Evolutionary conservation across 2,797 vertebrate species (phyloP).

Genomic region (Mus spretus): DNA sequence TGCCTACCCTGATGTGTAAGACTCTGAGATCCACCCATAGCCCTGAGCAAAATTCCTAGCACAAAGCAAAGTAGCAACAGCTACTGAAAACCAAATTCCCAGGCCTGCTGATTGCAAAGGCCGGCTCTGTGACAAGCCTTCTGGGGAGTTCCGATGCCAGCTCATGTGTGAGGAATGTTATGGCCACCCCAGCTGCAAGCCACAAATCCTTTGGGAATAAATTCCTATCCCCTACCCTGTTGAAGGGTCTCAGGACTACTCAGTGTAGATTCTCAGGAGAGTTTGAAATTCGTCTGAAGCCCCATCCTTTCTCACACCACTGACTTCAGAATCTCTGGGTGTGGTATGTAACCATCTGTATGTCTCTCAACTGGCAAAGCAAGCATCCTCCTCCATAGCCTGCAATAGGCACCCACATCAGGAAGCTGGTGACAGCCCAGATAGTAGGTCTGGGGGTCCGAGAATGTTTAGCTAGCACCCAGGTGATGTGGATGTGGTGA

Average conservation of each 20-base stretch:
- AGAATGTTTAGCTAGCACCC: neutral
- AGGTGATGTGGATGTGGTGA: neutral
- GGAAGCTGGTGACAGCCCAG: neutral
- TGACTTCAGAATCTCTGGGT: neutral
- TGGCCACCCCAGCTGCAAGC: neutral
- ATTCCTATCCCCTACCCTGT: neutral
- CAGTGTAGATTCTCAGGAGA: neutral
- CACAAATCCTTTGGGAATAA: neutral
- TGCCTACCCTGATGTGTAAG: neutral
- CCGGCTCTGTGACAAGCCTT: neutral
- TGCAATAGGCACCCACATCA: neutral
- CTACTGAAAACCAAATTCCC: neutral
- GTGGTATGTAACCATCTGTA: neutral
- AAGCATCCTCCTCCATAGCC: neutral
- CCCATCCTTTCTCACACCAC: neutral
- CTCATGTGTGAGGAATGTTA: conserved; percentile 36
- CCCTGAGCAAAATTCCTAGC: neutral
- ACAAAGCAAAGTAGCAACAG: neutral
- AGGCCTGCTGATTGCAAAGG: conserved; percentile 5
- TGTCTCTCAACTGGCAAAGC: neutral
- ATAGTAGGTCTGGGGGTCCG: neutral
- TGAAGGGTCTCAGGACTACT: neutral
- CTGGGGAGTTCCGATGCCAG: neutral
- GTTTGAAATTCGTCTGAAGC: neutral
- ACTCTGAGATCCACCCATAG: neutral